Conservation (phyloP, 2,888 invertebrate genomes). For the Chalcis sispes region DNA sequence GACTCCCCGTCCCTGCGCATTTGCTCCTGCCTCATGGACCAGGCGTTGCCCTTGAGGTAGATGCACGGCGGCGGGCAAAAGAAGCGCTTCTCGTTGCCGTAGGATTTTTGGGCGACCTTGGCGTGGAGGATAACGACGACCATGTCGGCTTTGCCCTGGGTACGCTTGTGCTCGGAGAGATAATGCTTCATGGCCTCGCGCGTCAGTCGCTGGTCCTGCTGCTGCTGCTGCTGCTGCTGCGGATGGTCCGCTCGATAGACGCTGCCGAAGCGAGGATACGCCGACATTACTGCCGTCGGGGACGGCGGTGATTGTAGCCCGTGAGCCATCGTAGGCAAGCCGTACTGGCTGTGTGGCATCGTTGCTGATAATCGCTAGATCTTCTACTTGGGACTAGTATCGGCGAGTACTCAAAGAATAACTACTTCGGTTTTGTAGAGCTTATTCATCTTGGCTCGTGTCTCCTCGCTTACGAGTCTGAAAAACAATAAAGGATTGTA, state of each 20-base stretch:
- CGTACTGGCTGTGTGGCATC: slow-evolving; percentile 88
- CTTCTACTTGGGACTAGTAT: slow-evolving; percentile 21
- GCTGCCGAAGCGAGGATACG: slow-evolving; percentile 82
- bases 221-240: slow-evolving; percentile 88
- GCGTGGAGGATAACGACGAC: slow-evolving; percentile 98
- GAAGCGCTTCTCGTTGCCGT: slow-evolving; percentile 99
- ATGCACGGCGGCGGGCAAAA: slow-evolving; percentile 99
- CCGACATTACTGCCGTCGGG: slow-evolving; percentile 77
- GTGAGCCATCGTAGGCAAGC: slow-evolving; percentile 82
- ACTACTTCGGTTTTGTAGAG: slow-evolving; percentile 10
- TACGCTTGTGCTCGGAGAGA: slow-evolving; percentile 84
- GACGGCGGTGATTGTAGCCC: slow-evolving; percentile 89
- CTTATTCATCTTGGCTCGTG: slow-evolving; percentile 14
- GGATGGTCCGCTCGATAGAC: slow-evolving; percentile 84
- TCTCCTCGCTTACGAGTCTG: background rate
- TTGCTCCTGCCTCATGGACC: slow-evolving; percentile 96
- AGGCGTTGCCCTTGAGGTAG: slow-evolving; percentile 98
- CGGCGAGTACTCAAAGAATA: slow-evolving; percentile 29
- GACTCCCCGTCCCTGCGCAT: slow-evolving; percentile 93
- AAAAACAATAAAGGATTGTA: background rate
- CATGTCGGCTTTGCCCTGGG: slow-evolving; percentile 84
- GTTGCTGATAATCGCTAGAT: slow-evolving; percentile 68
- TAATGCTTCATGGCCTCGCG: slow-evolving; percentile 98
- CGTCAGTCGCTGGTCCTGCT: slow-evolving; percentile 90
- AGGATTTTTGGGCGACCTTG: slow-evolving; percentile 99